phyloP scores from a whole-genome alignment of 2,797 vertebrate species.

The Amniataba percoides region DNA sequence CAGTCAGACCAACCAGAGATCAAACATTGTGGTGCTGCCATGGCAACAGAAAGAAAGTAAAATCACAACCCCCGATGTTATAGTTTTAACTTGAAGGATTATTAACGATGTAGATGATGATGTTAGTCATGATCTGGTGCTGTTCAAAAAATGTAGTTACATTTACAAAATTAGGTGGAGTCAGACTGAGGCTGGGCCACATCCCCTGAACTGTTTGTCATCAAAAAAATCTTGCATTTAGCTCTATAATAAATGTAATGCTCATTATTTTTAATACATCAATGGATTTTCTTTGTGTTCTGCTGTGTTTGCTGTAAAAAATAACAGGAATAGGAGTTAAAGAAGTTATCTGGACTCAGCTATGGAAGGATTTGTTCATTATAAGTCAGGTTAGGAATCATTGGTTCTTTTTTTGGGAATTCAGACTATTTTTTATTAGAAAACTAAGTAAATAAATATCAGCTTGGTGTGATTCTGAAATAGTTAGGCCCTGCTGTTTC shows the following conservation, averaged over 20 bases:
- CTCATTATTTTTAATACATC: neutral
- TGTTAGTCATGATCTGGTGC: neutral
- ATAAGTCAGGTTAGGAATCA: neutral
- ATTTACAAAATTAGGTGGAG: constrained; percentile 16
- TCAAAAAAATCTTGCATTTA: neutral
- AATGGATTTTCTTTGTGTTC: neutral
- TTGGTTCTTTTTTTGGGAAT: neutral
- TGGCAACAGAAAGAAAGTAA: constrained; percentile 51
- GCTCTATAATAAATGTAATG: constrained; percentile 2
- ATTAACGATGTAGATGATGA: too few species aligned
- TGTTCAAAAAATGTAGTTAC: constrained; percentile 14
- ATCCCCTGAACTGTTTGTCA: constrained; percentile 6
- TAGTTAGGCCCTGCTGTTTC: constrained; percentile 16
- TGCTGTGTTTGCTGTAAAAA: constrained; percentile 6
- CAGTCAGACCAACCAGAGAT: constrained; percentile 51
- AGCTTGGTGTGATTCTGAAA: constrained; percentile 29
- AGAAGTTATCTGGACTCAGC: neutral
- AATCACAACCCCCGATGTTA: constrained; percentile 1
- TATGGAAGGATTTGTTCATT: neutral
- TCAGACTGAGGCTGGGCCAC: neutral
- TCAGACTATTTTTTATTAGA: neutral
- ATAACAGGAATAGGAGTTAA: neutral
- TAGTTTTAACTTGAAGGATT: neutral
- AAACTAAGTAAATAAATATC: neutral
- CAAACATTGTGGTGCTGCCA: constrained; percentile 54